Evolutionary conservation across 1,140 invertebrate genomes (phyloP).

Genomic region (Drosophila mayri): DNA sequence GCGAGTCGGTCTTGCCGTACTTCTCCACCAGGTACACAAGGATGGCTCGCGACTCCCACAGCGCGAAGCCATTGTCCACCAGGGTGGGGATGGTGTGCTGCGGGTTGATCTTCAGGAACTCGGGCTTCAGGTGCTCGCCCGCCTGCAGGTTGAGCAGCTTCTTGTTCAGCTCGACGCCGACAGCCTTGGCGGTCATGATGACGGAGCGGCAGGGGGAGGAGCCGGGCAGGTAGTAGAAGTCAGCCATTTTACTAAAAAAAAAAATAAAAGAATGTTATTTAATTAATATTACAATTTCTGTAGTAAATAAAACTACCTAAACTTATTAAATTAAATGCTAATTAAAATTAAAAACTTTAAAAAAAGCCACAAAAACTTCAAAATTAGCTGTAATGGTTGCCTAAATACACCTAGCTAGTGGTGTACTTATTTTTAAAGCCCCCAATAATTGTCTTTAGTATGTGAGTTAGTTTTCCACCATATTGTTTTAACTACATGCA

Average conservation of each 20-base stretch:
- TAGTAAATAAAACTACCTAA: no score
- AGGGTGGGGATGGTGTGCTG: constrained; percentile 89
- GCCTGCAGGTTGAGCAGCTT: constrained; percentile 88
- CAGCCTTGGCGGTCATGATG: constrained; percentile 88
- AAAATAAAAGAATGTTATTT: neutral
- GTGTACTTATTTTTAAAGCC: neutral
- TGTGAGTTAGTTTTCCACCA: neutral
- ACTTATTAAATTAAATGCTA: neutral
- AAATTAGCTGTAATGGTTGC: neutral
- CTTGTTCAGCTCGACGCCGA: constrained; percentile 90
- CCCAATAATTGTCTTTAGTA: neutral
- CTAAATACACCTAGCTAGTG: neutral
- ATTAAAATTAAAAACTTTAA: neutral
- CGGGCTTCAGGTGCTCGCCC: constrained; percentile 89
- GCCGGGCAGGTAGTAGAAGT: constrained; percentile 89
- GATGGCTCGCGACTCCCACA: constrained; percentile 91
- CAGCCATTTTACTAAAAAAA: constrained; percentile 63
- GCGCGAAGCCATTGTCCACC: constrained; percentile 88
- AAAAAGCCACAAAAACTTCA: no score
- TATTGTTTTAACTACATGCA: constrained; percentile 3
- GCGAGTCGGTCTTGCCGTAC: constrained; percentile 89
- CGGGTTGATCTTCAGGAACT: constrained; percentile 88
- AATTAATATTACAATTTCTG: no score
- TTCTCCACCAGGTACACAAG: constrained; percentile 89
- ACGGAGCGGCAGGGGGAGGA: constrained; percentile 90